Evolutionary conservation across 2,113 vertebrate genomes (phyloP).

Genomic region (Cyanistes caeruleus): DNA sequence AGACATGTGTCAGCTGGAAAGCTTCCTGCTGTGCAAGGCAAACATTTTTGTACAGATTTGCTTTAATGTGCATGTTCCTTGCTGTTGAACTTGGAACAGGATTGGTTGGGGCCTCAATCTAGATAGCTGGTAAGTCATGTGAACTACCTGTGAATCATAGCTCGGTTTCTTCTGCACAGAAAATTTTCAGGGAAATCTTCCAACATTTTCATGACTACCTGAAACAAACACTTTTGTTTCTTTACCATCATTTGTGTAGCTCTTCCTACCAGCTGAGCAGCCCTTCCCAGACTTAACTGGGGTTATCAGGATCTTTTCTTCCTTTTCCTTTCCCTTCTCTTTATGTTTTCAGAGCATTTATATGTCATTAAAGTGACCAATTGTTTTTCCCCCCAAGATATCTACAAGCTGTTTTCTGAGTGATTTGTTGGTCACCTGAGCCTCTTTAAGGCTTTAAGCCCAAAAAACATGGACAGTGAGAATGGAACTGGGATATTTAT

Average conservation of each 20-base stretch:
- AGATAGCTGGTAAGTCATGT: not conserved
- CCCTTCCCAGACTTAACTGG: not conserved
- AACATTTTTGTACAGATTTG: not conserved
- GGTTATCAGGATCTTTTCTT: not conserved
- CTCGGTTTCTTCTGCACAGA: not conserved
- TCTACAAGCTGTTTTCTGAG: not conserved
- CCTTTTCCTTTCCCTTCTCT: not conserved
- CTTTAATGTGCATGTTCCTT: not conserved
- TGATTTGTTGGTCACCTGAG: not conserved
- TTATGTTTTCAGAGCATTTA: not conserved
- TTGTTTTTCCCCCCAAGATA: not conserved
- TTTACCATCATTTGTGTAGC: not conserved
- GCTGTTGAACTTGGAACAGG: not conserved
- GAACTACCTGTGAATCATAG: not conserved
- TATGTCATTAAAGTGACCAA: not conserved
- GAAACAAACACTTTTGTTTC: not conserved
- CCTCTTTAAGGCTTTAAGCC: not conserved
- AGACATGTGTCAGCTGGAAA: not conserved
- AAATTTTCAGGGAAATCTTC: not conserved
- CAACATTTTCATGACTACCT: not conserved
- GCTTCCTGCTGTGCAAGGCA: not conserved
- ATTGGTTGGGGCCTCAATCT: not conserved
- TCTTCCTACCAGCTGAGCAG: not conserved
- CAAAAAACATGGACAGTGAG: not conserved
- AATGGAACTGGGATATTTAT: not conserved